Percentiles rank a stretch among this genome's conserved stretches.
These are phyloP conservation scores for Spilogale gracilis DNA, from an alignment of 2,113 vertebrate genomes.

Conservation along the genomic window DNA sequence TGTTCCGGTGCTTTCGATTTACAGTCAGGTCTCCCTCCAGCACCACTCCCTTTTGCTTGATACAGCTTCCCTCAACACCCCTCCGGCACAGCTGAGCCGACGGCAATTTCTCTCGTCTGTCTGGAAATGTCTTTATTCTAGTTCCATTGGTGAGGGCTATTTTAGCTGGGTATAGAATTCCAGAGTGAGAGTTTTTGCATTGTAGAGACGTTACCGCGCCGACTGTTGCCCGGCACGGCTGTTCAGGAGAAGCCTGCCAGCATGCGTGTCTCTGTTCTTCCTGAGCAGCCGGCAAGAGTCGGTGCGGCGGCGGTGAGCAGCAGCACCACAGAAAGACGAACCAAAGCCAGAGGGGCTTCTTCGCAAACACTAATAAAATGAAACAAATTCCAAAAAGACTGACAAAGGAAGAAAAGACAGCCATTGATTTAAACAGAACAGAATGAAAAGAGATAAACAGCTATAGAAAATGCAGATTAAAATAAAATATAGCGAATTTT, in stretches of 20 bases:
- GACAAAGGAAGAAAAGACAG: neutral
- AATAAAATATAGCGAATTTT: neutral
- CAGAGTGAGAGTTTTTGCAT: neutral
- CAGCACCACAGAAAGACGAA: neutral
- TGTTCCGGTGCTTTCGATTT: neutral
- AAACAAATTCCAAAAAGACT: neutral
- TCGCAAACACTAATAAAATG: neutral
- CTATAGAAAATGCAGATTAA: neutral
- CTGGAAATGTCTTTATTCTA: neutral
- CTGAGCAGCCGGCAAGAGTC: neutral
- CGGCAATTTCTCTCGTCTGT: neutral
- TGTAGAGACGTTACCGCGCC: neutral
- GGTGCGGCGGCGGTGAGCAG: neutral
- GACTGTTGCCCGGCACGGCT: neutral
- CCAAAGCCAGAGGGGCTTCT: neutral
- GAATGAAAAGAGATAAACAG: neutral
- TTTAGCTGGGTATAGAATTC: neutral
- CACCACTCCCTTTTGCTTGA: neutral
- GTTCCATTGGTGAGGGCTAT: neutral
- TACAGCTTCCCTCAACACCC: neutral
- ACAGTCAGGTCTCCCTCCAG: neutral
- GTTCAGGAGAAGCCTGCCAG: neutral
- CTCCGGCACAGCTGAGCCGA: neutral
- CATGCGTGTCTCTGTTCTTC: neutral
- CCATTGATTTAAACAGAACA: neutral